Evolutionary conservation across 2,888 invertebrate genomes (phyloP), one percentile per base, ranked within the genome.

Genomic region (Ypsolopha sequella): DNA sequence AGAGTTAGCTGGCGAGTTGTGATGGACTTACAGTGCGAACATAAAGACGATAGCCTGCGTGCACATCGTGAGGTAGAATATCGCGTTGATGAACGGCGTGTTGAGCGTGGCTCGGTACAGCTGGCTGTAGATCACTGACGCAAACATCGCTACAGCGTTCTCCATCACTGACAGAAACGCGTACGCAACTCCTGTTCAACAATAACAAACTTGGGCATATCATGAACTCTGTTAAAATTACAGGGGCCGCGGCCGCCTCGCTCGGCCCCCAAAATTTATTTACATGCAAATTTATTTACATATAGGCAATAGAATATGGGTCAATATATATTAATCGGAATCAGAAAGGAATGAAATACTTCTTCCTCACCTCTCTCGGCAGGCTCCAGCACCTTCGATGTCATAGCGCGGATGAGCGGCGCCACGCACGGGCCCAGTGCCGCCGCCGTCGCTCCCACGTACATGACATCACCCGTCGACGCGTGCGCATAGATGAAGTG

Each of bases 351-450:
- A 24, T 24, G 24, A 24, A 24, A 24, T 24, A 24, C 24, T 11
- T 3, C 2, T 4, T 41, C n/a, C 48, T 46, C 55, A 87, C 95
- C 95, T 78, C 93, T 88, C 66, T 95, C 95, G 39, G 89, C 80
- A 0, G 88, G 75, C 0, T 91, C 88, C 35, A 95, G 89, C 33
- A 93, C 87, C 78, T 95, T 95, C 0, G 95, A 95, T 0, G 92
- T 90, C 88, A 95, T 92, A 0, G 95, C 92, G n/a, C 95, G 87
- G 53, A 95, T 88, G 52, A 94, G 91, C 0, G 95, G 94, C 0
- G 92, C 93, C 0, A 93, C 92, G 48, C 92, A 89, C 0, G 95
- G 94, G 0, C 95, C 95, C 33, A 94, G 77, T n/a, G 92, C 90
- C 7, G 93, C 92, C 1, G 92, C 88, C 0, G 88, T 85, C n/a